Conservation (phyloP, 2,797 vertebrate genomes). For the Artibeus lituratus region DNA sequence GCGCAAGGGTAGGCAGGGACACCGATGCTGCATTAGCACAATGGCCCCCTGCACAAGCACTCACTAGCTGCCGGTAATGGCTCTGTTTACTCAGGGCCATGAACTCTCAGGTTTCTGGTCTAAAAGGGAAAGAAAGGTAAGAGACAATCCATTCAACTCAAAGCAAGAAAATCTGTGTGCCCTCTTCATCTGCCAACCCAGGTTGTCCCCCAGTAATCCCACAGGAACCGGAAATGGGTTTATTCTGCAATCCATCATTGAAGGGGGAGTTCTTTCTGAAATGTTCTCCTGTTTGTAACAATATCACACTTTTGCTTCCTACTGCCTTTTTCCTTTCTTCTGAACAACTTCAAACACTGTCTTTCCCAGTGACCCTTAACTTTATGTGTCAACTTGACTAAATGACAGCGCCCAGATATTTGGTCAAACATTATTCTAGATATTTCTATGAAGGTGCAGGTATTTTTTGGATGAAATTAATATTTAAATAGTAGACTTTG, state of each 20-base stretch:
- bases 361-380: neutral
- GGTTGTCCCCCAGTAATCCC: neutral
- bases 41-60: neutral
- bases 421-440: neutral
- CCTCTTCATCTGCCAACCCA: neutral
- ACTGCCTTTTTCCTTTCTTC: neutral
- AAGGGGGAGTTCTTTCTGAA: neutral
- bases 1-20: neutral
- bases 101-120: neutral
- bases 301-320: neutral
- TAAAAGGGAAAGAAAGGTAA: neutral
- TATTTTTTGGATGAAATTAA: neutral
- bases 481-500: neutral
- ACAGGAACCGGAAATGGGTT: neutral
- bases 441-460: neutral
- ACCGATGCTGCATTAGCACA: neutral
- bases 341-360: neutral
- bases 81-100: neutral
- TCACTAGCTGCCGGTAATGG: neutral
- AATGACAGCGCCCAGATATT: neutral
- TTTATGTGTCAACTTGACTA: neutral
- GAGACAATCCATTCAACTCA: neutral
- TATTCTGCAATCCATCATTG: neutral
- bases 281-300: neutral
- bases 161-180: neutral